A percentile compares a stretch with the other conserved stretches of the same genome.
Evolutionary conservation across 2,113 vertebrate genomes (phyloP).

Genomic region (Scomber japonicus): DNA sequence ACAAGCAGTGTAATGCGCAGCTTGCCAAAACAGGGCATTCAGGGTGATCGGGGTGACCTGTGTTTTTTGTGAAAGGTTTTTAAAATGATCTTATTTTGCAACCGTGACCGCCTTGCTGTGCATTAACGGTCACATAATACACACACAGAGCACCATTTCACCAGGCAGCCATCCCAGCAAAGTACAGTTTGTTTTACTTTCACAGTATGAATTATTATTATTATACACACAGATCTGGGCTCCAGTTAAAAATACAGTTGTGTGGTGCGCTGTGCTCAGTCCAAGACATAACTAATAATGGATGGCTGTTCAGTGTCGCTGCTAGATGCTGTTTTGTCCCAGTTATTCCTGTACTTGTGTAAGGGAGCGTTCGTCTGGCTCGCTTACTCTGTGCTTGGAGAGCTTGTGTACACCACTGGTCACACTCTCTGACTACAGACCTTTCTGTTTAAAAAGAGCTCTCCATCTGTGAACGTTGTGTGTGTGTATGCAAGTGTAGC

Average conservation of each 20-base stretch:
- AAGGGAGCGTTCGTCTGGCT: slow-evolving; percentile 31
- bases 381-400: slow-evolving; percentile 37
- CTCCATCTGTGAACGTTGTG: slow-evolving; percentile 47
- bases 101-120: background rate
- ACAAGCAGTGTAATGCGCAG: background rate
- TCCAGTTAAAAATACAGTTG: slow-evolving; percentile 7
- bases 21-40: background rate
- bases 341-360: slow-evolving; percentile 29
- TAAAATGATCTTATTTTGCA: slow-evolving; percentile 24
- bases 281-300: slow-evolving; percentile 26
- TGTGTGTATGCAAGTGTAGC: slow-evolving; percentile 37
- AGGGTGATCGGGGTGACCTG: slow-evolving; percentile 5
- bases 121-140: slow-evolving; percentile 12
- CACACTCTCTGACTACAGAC: slow-evolving; percentile 57
- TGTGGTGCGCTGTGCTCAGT: background rate
- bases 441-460: slow-evolving; percentile 49
- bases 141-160: slow-evolving; percentile 17
- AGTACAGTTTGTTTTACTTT: slow-evolving; percentile 49
- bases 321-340: slow-evolving; percentile 21
- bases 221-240: slow-evolving; percentile 29
- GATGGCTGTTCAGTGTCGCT: slow-evolving; percentile 23
- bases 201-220: slow-evolving; percentile 52
- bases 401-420: slow-evolving; percentile 32
- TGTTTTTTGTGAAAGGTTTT: background rate
- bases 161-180: slow-evolving; percentile 14